These are phyloP conservation scores for Bathynomus jamesi DNA, from an alignment of 1,140 invertebrate genomes.

Conservation along the genomic window DNA sequence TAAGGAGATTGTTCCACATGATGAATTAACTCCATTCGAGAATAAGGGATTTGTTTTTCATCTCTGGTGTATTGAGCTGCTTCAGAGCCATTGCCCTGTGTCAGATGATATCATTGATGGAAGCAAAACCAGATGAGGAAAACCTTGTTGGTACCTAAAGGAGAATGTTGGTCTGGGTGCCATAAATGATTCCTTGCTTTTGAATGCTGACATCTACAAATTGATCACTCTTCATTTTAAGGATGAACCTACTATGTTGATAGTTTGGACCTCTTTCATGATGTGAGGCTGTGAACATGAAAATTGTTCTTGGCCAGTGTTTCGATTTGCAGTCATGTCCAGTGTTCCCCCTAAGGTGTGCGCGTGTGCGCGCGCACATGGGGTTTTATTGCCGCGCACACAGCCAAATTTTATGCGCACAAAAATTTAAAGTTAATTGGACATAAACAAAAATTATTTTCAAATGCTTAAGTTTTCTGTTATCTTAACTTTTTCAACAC, in stretches of 20 bases:
- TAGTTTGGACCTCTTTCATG: constrained; percentile 75
- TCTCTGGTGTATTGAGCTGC: constrained; percentile 80
- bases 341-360: too few relatives aligned
- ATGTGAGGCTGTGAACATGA: constrained; percentile 78
- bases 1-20: constrained; percentile 54
- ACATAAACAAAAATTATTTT: too few relatives aligned
- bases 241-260: constrained; percentile 66
- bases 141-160: constrained; percentile 79
- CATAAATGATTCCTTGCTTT: constrained; percentile 76
- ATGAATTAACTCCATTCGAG: constrained; percentile 60
- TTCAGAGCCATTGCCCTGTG: constrained; percentile 78
- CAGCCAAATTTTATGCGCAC: too few relatives aligned
- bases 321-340: constrained; percentile 67
- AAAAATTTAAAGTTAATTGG: too few relatives aligned
- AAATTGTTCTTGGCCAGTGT: constrained; percentile 83
- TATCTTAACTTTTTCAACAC: too few relatives aligned
- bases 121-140: constrained; percentile 67
- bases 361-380: too few relatives aligned
- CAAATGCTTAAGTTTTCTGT: too few relatives aligned
- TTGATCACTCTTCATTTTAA: constrained; percentile 70
- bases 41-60: constrained; percentile 70
- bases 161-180: constrained; percentile 70
- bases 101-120: constrained; percentile 88
- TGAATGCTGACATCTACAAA: constrained; percentile 69
- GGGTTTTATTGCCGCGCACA: too few relatives aligned